Evolutionary conservation across 2,113 vertebrate genomes (phyloP).

Genomic region (Rhombomys opimus): DNA sequence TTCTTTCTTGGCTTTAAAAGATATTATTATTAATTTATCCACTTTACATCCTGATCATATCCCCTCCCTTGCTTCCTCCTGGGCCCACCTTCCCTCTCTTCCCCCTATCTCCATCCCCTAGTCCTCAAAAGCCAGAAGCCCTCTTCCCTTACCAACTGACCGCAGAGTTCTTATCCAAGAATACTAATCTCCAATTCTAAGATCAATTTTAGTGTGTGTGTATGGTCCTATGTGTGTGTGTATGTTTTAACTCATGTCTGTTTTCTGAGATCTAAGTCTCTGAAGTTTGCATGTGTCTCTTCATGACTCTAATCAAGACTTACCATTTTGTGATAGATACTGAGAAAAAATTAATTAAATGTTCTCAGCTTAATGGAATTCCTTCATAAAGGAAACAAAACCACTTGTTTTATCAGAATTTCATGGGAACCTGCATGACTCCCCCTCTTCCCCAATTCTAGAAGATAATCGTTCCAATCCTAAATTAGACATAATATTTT

Average conservation of each 20-base stretch:
- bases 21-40: too few relatives aligned
- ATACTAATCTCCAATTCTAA: background rate
- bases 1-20: background rate
- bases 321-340: background rate
- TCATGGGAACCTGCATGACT: background rate
- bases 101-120: too few relatives aligned
- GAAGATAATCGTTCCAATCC: background rate
- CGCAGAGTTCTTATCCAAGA: background rate
- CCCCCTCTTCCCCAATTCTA: background rate
- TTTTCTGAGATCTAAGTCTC: slow-evolving; percentile 7
- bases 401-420: background rate
- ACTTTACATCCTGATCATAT: too few relatives aligned
- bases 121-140: too few relatives aligned
- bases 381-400: slow-evolving; percentile 30
- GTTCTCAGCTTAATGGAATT: background rate
- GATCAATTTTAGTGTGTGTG: background rate
- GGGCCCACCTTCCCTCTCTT: too few relatives aligned
- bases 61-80: too few relatives aligned
- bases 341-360: slow-evolving; percentile 3
- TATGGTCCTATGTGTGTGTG: background rate
- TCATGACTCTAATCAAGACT: background rate
- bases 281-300: background rate
- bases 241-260: background rate
- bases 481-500: background rate
- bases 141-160: too few relatives aligned